Base-by-base conservation (phyloP, 2,113 vertebrate genomes). In the Brachyhypopomus gauderio region DNA sequence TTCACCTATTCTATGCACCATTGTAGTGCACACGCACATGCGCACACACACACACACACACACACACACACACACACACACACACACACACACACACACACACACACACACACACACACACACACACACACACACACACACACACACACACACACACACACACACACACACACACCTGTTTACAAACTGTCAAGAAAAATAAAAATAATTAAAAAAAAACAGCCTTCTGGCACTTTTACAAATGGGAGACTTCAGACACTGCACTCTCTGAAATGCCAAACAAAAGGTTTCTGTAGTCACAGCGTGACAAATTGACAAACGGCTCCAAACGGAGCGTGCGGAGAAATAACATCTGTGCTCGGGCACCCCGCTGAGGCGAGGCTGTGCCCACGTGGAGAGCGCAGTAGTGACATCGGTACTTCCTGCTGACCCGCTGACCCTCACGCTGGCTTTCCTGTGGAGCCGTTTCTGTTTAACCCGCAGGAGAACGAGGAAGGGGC, bases 221-320 rank as follows among this genome's bases (percentile, higher is more conserved):
- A 52, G 36, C 41, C 45, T 11, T 77, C 78, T 81, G 69, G 60
- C 69, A 67, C 27, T 60, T 72, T n/a, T n/a, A 58, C 72, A 52
- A 77, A 23, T 34, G 41, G 23, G 55, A 52, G 8, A 14, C 17
- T 20, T 36, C 8, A 36, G 20, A 71, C 5, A 30, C 36, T 20
- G 56, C 22, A 11, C 45, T 69, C 58, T 52, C 60, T 25, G 4
- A 20, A 74, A 52, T 23, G 12, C n/a, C 52, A 52, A 59, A 79
- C 73, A 55, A 64, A 80, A 74, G 60, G 45, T 59, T 85, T 12
- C 52, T 63, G n/a, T 20, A 0, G 14, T 79, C 82, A 83, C 82
- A 83, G 77, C 62, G 62, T 74, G 69, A 67, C 48, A 45, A 41
- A 69, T 73, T 73, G 78, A 79, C 77, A 79, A 22, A 17, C 52